Evolutionary conservation across 2,113 vertebrate species (phyloP).

Genomic region (Stercorarius parasiticus): DNA sequence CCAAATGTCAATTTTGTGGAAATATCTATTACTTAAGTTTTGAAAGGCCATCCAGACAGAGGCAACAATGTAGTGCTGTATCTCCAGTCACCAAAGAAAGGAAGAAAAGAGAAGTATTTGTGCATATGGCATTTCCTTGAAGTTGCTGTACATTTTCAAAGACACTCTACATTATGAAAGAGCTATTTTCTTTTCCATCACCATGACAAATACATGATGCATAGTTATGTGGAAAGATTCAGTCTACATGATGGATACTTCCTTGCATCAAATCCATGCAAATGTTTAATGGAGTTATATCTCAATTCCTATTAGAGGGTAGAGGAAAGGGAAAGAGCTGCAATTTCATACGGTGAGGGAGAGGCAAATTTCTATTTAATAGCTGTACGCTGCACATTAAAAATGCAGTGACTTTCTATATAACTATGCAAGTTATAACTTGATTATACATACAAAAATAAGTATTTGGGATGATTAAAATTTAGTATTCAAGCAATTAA

Average conservation of each 20-base stretch:
- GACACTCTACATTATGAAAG: neutral
- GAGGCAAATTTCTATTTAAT: neutral
- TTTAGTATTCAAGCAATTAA: neutral
- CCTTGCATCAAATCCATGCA: neutral
- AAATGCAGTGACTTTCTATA: neutral
- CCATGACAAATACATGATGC: neutral
- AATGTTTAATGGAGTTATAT: neutral
- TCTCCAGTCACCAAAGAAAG: neutral
- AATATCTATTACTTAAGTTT: neutral
- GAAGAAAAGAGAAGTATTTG: neutral
- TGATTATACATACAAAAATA: neutral
- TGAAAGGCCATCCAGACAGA: conserved; percentile 14
- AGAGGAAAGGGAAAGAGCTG: neutral
- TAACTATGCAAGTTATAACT: neutral
- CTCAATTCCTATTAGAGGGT: neutral
- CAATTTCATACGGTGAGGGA: neutral
- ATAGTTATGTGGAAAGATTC: neutral
- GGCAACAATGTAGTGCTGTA: neutral
- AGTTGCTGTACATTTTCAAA: conserved; percentile 8
- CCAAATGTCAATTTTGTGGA: neutral
- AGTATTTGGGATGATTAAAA: neutral
- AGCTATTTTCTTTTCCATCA: neutral
- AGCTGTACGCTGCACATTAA: neutral
- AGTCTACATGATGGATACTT: neutral
- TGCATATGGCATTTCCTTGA: neutral